phyloP scores from a whole-genome alignment of 2,113 vertebrate species.

The Alethe diademata region DNA sequence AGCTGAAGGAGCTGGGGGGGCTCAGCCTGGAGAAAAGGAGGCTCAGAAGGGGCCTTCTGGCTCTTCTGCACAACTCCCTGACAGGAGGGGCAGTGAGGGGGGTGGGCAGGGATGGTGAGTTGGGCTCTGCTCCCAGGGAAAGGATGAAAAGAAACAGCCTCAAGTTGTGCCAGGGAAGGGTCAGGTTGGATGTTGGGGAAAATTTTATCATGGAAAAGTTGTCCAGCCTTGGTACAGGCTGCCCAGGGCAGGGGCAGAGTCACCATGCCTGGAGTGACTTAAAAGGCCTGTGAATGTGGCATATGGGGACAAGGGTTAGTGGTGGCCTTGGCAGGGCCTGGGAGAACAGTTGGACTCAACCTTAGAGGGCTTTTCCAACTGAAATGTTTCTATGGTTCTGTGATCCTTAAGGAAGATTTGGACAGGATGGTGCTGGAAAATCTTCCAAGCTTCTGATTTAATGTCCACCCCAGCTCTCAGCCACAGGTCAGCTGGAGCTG shows the following conservation, averaged over 20 bases:
- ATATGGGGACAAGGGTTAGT: neutral
- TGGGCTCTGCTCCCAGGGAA: rapidly evolving
- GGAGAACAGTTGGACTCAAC: neutral
- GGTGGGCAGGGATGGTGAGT: rapidly evolving
- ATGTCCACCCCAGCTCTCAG: neutral
- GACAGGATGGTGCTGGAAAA: neutral
- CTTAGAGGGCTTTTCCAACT: neutral
- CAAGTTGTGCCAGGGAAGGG: neutral
- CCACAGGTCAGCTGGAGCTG: neutral
- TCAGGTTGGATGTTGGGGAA: neutral
- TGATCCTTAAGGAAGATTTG: neutral
- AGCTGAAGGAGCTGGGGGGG: neutral
- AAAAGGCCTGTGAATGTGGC: neutral
- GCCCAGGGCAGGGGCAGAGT: neutral
- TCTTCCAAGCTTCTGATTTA: neutral
- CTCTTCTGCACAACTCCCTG: neutral
- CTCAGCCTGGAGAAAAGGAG: neutral
- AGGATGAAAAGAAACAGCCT: neutral
- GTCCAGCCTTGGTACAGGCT: neutral
- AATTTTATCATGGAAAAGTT: neutral
- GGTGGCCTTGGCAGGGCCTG: neutral
- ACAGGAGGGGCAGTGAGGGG: neutral
- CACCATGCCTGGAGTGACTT: neutral
- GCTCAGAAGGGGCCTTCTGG: neutral
- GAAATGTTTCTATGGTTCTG: neutral